phyloP scores from a whole-genome alignment of 2,797 vertebrate genomes.

The Oreortyx pictus region DNA sequence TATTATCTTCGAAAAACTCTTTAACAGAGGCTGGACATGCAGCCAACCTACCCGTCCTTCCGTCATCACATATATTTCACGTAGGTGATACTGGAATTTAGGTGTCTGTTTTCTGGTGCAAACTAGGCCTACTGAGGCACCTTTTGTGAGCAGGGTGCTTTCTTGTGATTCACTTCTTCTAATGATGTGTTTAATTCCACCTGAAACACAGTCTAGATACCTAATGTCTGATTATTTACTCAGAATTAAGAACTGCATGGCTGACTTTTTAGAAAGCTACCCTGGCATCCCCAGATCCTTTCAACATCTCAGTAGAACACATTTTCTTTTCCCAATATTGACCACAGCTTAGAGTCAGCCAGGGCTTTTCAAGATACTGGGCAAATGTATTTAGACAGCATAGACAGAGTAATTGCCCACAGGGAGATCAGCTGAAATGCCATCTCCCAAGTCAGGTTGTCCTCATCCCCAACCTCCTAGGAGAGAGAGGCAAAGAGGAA shows the following conservation, averaged over 20 bases:
- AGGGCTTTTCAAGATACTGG: neutral
- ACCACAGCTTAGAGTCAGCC: neutral
- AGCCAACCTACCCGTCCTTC: neutral
- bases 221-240: neutral
- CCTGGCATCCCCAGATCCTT: neutral
- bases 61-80: fast-evolving
- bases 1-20: neutral
- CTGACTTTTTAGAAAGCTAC: neutral
- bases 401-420: neutral
- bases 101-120: neutral
- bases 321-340: neutral
- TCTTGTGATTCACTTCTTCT: neutral
- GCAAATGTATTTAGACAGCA: neutral
- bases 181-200: neutral
- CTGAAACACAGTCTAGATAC: neutral
- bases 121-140: neutral
- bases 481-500: constrained; percentile 12
- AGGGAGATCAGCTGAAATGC: neutral
- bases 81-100: neutral
- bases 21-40: neutral
- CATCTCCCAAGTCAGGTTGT: neutral
- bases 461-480: neutral
- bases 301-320: neutral
- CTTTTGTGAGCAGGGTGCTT: neutral
- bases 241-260: neutral